Conservation (phyloP, 2,113 vertebrate species). For the Macaca nemestrina region DNA sequence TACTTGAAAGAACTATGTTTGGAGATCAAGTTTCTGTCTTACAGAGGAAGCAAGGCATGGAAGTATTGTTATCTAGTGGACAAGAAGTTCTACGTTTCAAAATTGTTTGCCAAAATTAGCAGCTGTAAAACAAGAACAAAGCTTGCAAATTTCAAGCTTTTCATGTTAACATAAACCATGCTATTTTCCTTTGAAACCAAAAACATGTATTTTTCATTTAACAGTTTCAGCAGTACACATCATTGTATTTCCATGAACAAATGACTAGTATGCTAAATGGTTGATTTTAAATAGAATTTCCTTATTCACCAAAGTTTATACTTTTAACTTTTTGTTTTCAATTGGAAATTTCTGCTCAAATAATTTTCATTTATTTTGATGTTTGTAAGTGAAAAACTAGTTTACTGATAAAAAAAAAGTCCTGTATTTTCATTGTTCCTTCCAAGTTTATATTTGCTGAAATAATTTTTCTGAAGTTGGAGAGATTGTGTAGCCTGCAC, state of each 20-base stretch:
- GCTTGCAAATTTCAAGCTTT: conserved; percentile 44
- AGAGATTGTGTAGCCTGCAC: not conserved
- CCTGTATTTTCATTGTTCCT: conserved; percentile 25
- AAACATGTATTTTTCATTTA: conserved; percentile 48
- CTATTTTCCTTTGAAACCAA: conserved; percentile 50
- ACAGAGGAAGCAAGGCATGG: not conserved
- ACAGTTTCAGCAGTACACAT: conserved; percentile 11
- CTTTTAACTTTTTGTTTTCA: conserved; percentile 26
- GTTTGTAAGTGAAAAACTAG: conserved; percentile 15
- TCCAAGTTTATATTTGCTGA: conserved; percentile 39
- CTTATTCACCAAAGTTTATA: conserved; percentile 21
- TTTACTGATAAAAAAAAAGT: not conserved
- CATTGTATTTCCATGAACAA: conserved; percentile 40
- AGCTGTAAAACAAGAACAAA: conserved; percentile 51
- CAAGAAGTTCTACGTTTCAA: conserved; percentile 36
- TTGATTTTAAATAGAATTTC: conserved; percentile 50
- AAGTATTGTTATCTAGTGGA: conserved; percentile 10
- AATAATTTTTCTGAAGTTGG: conserved; percentile 36
- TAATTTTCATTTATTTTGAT: conserved; percentile 53
- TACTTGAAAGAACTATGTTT: conserved; percentile 2
- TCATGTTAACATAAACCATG: conserved; percentile 6
- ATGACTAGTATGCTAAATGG: conserved; percentile 17
- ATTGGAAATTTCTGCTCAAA: conserved; percentile 42
- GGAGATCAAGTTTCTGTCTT: conserved; percentile 23
- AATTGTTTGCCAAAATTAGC: conserved; percentile 46